Conservation (phyloP, 2,797 vertebrate species). For the Sebastes goodei region DNA sequence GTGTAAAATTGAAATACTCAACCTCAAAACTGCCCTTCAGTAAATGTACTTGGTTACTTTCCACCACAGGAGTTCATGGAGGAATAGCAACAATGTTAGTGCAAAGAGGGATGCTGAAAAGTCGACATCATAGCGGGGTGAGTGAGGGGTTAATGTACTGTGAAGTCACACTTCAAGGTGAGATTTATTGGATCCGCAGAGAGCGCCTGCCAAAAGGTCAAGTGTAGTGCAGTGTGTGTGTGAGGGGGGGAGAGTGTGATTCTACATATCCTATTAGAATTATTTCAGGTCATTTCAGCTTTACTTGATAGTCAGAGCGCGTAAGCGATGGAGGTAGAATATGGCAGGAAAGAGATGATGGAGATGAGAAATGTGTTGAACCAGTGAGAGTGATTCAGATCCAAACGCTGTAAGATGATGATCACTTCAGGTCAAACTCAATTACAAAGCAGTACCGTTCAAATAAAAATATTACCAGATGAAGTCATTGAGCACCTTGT, state of each 20-base stretch:
- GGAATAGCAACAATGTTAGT: background rate
- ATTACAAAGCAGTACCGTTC: constrained; percentile 17
- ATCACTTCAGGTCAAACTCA: constrained; percentile 11
- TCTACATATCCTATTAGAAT: constrained; percentile 35
- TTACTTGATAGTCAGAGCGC: background rate
- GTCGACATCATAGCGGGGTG: background rate
- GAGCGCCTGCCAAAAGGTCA: constrained; percentile 50
- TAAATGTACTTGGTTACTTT: background rate
- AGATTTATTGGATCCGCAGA: constrained; percentile 33
- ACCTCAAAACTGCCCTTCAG: background rate
- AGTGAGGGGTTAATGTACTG: constrained; percentile 41
- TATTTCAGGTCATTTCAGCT: constrained; percentile 34
- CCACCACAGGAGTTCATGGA: background rate
- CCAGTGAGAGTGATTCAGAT: background rate
- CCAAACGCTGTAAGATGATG: background rate
- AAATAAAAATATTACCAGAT: background rate
- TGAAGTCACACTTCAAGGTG: constrained; percentile 42
- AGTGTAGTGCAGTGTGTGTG: background rate
- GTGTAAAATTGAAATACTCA: background rate
- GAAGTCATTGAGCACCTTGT: background rate
- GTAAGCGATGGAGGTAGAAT: background rate
- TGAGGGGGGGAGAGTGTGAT: background rate
- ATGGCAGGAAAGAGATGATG: background rate
- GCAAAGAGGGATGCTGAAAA: constrained; percentile 10
- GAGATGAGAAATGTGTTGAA: constrained; percentile 8